Evolutionary conservation across 2,113 vertebrate genomes (phyloP), one percentile per base, ranked within the genome.

Genomic region (Proterorhinus semilunaris): DNA sequence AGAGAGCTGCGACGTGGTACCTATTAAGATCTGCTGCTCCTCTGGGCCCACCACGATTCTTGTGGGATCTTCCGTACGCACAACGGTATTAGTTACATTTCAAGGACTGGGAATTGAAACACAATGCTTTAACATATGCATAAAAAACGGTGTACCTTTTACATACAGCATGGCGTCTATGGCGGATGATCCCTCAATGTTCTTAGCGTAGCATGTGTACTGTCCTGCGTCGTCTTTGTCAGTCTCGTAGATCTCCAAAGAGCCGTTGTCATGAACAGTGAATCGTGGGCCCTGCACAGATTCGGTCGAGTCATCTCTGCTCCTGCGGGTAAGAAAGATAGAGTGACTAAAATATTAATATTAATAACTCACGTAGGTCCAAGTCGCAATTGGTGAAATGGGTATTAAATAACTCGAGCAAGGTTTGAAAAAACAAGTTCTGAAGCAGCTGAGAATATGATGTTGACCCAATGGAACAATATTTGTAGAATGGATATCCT

Each of bases 151-250:
- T 68, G 74, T 91, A 98, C 97, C 95, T 93, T 95, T 95, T 62
- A 99, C 92, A 65, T 94, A 91, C 69, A 99, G 90, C 51, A 80
- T 86, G 13, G 95, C 93, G 3, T 90, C 91, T 50, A 98, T 84
- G n/a, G 93, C 94, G 0, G 92, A 87, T 47, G 91, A 91, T 6
- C 96, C 97, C 63, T 94, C 91, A 0, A 88, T 89, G 69, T 98
- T 99, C 74, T 92, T 88, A 50, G 95, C 93, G 82, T 93, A 92
- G 75, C 97, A 99, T 0, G 90, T 94, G 8, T 97, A 99, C 0
- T 94, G 92, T 0, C 96, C 97, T 0, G 88, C 83, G 65, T 99
- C 96, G 0, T 92, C 91, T 63, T 92, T 93, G 1, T 69, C 90
- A 0, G 90, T 78, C 0, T 58, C 63, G 54, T 71, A 76, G 80